Evolutionary conservation across 2,888 invertebrate genomes (phyloP).

Genomic region (Liposcelis brunnea): DNA sequence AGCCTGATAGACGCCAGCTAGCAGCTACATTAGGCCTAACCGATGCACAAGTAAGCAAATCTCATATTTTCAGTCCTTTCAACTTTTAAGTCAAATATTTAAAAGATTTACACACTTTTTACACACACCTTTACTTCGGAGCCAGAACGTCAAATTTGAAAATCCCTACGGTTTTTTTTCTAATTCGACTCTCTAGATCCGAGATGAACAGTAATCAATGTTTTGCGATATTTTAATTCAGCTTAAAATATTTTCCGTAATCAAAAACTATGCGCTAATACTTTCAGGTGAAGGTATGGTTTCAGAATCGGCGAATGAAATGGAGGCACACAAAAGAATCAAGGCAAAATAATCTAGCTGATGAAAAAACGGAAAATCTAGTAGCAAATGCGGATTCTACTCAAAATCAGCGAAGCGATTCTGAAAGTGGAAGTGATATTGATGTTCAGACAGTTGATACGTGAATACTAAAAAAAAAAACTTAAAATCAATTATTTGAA

Average conservation of each 20-base stretch:
- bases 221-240: too few relatives aligned
- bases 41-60: constrained; percentile 62
- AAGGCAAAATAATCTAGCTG: neutral
- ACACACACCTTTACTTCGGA: too few relatives aligned
- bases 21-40: constrained; percentile 83
- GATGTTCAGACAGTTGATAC: constrained; percentile 1
- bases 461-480: too few relatives aligned
- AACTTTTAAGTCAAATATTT: too few relatives aligned
- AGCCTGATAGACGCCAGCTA: constrained; percentile 79
- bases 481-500: too few relatives aligned
- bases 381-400: constrained; percentile 2
- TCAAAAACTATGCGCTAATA: too few relatives aligned
- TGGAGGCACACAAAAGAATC: constrained; percentile 62
- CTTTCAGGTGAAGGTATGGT: constrained; percentile 76
- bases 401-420: neutral
- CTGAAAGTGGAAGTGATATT: neutral
- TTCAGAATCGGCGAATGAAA: constrained; percentile 81
- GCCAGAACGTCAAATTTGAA: too few relatives aligned
- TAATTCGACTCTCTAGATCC: too few relatives aligned
- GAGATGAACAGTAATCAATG: too few relatives aligned
- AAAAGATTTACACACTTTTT: too few relatives aligned
- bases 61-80: neutral
- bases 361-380: neutral
- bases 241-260: constrained; percentile 7
- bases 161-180: too few relatives aligned